Evolutionary conservation across 1,140 invertebrate genomes (phyloP), one percentile per base, ranked within the genome.

Genomic region (Drosophila insularis): DNA sequence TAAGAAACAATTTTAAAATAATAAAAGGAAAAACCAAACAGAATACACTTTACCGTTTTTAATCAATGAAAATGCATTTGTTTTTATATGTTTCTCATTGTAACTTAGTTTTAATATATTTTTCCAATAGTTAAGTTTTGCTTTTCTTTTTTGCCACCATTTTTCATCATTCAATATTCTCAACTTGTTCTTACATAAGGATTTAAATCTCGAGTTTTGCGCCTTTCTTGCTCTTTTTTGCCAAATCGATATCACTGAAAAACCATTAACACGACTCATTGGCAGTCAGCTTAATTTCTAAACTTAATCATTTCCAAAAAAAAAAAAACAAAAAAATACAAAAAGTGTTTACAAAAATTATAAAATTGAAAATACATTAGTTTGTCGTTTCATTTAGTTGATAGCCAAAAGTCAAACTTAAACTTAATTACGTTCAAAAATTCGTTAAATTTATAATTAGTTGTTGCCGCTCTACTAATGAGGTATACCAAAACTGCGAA

Each of bases 21-120:
- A 37, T 23, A 35, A 50, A 63, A 35, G 10, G 0, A 11, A 46
- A 46, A 27, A 14, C 8, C 2, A 19, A 46, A 14, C 0, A 27
- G 6, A 5, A 27, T 27, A 27, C 1, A 5, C 0, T 27, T 27
- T 27, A 1, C 27, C 27, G 0, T 6, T 27, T 27, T 27, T 27
- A 14, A 31, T 8, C n/a, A 21, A 27, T 4, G 13, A 19, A 61
- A 27, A 27, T 6, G 5, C 27, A 31, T n/a, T n/a, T 21, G 10
- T 62, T 23, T 63, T 31, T 55, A 21, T 60, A 27, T 39, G 60
- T 82, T 79, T 71, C 81, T 69, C 61, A 58, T 82, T 85, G 70
- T 82, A 86, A 89, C 84, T 82, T 85, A 85, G 67, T 79, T 86
- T 79, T 80, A 78, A 87, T 87, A 77, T 74, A 74, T 81, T 77